Percentiles rank a stretch among this genome's conserved stretches.
phyloP scores from a whole-genome alignment of 1,140 invertebrate genomes.

The Scaptomyza graminum region DNA sequence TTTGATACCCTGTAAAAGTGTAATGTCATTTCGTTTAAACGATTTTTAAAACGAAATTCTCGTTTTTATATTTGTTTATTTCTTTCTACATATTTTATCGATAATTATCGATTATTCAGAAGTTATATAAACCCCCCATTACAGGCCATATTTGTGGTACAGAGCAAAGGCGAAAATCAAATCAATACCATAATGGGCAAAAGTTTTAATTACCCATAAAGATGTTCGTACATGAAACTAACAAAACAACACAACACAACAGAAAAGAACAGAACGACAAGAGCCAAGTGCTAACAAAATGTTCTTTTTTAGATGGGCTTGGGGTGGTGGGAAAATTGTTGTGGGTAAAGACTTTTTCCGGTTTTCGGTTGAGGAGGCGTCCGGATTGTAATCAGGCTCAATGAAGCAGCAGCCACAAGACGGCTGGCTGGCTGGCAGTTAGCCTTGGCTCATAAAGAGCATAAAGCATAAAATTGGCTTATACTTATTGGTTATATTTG shows the following conservation, averaged over 20 bases:
- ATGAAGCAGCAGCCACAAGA: slow-evolving; percentile 27
- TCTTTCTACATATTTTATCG: too few species aligned
- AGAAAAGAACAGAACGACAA: background rate
- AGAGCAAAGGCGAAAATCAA: slow-evolving; percentile 50
- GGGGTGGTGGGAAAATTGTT: slow-evolving; percentile 11
- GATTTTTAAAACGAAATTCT: too few species aligned
- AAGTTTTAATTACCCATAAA: slow-evolving; percentile 83
- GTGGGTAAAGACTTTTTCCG: slow-evolving; percentile 54
- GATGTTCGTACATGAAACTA: slow-evolving; percentile 69
- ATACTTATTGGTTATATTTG: slow-evolving; percentile 47
- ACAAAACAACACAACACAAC: slow-evolving; percentile 39
- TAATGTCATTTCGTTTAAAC: too few species aligned
- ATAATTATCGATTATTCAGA: too few species aligned
- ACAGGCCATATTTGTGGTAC: too few species aligned
- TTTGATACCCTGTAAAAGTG: slow-evolving; percentile 1
- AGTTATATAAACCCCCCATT: background rate
- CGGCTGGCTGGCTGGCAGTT: slow-evolving; percentile 14
- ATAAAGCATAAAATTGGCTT: slow-evolving; percentile 80
- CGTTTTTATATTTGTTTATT: too few species aligned
- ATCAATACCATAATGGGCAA: slow-evolving; percentile 74
- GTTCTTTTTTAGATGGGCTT: background rate
- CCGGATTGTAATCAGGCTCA: slow-evolving; percentile 53
- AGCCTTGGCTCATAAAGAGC: slow-evolving; percentile 65
- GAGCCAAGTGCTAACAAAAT: slow-evolving; percentile 31
- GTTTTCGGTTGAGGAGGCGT: slow-evolving; percentile 37